phyloP scores from a whole-genome alignment of 2,888 invertebrate genomes.

The Malthinus seriepunctatus region DNA sequence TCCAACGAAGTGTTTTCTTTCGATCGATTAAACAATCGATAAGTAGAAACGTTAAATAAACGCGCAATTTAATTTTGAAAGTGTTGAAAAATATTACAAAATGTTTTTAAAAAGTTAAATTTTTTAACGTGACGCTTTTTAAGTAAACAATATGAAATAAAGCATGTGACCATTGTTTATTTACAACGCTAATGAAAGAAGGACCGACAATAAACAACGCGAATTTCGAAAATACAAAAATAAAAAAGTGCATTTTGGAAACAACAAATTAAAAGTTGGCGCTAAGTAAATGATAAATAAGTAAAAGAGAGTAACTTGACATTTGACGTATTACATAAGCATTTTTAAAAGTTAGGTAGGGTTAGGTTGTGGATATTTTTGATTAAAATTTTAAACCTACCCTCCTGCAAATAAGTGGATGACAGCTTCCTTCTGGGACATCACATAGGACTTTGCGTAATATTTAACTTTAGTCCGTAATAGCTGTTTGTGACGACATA shows the following conservation, averaged over 20 bases:
- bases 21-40: too few relatives aligned
- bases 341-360: constrained; percentile 26
- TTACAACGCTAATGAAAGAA: constrained; percentile 9
- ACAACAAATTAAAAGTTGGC: constrained; percentile 10
- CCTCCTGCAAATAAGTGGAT: constrained; percentile 96
- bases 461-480: constrained; percentile 6
- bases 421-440: constrained; percentile 84
- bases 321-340: constrained; percentile 26
- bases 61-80: too few relatives aligned
- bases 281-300: constrained; percentile 12
- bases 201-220: constrained; percentile 1
- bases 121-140: neutral
- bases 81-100: too few relatives aligned
- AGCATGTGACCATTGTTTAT: constrained; percentile 15
- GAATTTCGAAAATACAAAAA: constrained; percentile 8
- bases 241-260: neutral
- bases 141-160: constrained; percentile 2
- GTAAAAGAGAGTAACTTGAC: constrained; percentile 5
- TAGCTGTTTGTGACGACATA: constrained; percentile 3
- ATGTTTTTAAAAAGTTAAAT: too few relatives aligned
- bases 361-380: constrained; percentile 4
- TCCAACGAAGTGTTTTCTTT: too few relatives aligned
- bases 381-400: constrained; percentile 63
- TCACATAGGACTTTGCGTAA: constrained; percentile 45
- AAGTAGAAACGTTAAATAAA: too few relatives aligned